Conservation (phyloP, 2,888 invertebrate genomes). For the Urechis unicinctus region DNA sequence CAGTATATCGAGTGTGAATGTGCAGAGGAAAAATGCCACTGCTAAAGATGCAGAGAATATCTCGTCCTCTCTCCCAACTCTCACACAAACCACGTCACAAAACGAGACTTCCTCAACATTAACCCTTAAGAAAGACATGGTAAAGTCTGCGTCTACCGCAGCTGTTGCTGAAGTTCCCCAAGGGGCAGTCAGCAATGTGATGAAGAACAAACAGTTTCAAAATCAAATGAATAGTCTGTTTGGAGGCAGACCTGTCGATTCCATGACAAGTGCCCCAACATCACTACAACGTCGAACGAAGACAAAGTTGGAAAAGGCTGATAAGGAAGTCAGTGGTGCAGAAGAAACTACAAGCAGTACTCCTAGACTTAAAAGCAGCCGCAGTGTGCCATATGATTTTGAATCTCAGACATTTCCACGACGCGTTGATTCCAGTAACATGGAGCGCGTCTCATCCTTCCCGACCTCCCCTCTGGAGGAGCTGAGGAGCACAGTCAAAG, state of each 20-base stretch:
- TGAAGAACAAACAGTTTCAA: not conserved
- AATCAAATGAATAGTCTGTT: not conserved
- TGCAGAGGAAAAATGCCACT: too few relatives aligned
- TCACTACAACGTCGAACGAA: not conserved
- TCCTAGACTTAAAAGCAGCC: too few relatives aligned
- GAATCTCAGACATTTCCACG: not conserved
- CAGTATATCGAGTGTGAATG: too few relatives aligned
- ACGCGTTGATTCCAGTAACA: not conserved
- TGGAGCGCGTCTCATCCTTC: not conserved
- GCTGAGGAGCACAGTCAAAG: conserved; percentile 3
- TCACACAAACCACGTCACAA: too few relatives aligned
- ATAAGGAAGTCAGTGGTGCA: not conserved
- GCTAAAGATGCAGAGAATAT: too few relatives aligned
- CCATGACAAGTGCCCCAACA: not conserved
- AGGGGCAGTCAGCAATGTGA: not conserved
- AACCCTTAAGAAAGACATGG: too few relatives aligned
- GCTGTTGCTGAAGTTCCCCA: too few relatives aligned
- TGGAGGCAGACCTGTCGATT: not conserved
- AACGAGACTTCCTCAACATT: too few relatives aligned
- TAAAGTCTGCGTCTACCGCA: too few relatives aligned
- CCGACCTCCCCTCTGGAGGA: conserved; percentile 5
- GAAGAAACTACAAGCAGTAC: not conserved
- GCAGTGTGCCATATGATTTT: too few relatives aligned
- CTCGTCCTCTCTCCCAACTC: too few relatives aligned
- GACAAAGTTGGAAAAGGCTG: not conserved